A percentile compares a stretch with the other conserved stretches of the same genome.
These are phyloP conservation scores for Desoria tigrina DNA, from an alignment of 2,888 invertebrate genomes.

Conservation along the genomic window DNA sequence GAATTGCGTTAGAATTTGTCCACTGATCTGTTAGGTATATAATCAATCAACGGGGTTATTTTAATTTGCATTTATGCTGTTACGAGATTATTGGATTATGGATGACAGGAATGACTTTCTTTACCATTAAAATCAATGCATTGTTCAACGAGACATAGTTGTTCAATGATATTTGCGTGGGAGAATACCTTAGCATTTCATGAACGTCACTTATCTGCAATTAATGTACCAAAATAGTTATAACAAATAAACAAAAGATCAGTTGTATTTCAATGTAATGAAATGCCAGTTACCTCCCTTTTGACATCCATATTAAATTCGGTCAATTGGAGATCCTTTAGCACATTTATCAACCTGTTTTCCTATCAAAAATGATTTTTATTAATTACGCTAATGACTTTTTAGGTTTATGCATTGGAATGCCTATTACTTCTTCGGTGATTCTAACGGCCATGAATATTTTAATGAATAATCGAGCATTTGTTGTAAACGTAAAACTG, in stretches of 20 bases:
- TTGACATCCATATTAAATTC: not conserved
- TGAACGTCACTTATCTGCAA: not conserved
- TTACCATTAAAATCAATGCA: not conserved
- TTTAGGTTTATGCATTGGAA: too few relatives aligned
- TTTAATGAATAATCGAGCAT: not conserved
- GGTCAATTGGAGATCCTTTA: not conserved
- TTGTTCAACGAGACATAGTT: not conserved
- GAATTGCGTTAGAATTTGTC: slow-evolving; percentile 5
- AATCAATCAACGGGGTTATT: not conserved
- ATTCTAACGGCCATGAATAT: not conserved
- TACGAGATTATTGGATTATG: too few relatives aligned
- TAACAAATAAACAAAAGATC: too few relatives aligned
- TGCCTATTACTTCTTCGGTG: slow-evolving; percentile 4
- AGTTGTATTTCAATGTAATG: too few relatives aligned
- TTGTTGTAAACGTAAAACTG: not conserved
- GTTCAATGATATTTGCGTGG: slow-evolving; percentile 3
- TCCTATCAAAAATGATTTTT: too few relatives aligned
- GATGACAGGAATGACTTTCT: not conserved
- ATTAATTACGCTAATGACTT: too few relatives aligned
- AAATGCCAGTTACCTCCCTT: not conserved
- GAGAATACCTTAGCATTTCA: not conserved
- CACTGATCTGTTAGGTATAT: not conserved
- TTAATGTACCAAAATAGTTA: not conserved
- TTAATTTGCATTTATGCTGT: too few relatives aligned
- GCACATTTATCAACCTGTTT: not conserved